Evolutionary conservation across 2,888 invertebrate genomes (phyloP), one percentile per base, ranked within the genome.

Genomic region (Drosophila limbata): DNA sequence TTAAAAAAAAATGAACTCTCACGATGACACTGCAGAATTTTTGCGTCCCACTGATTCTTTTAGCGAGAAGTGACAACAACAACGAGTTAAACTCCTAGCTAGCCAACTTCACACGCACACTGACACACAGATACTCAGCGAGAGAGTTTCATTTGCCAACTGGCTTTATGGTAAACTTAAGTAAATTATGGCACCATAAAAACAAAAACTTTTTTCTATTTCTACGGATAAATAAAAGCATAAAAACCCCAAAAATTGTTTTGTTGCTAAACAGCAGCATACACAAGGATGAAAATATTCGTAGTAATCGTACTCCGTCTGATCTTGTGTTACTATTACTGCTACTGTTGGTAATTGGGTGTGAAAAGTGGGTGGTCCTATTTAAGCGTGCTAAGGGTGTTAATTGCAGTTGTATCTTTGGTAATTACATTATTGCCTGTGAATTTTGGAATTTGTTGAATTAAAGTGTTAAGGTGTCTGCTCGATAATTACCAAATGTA

Each of bases 1-100:
- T 59, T 21, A 61, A 68, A 73, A 76, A 81, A 80, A 74, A 63
- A 37, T 69, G 73, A 84, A 71, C 86, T 77, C 87, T 86, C 79
- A 86, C 76, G 85, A 87, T 86, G 85, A 86, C 88, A 42, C 10
- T 62, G 78, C 85, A 84, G 8, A 74, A 78, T 52, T 57, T 45
- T 62, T 57, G 68, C 45, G 69, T 42, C 40, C 15, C 69, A 48
- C 80, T 73, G 77, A 67, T 79, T 82, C 53, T 52, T 37, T 33
- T 11, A 35, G 42, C 50, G 53, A 51, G 62, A 33, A 47, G 39
- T 19, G 9, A 25, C 25, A 25, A 25, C 25, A 59, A 21, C 69
- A 31, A 19, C 60, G 39, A 73, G 62, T 51, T 25, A 25, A 25
- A 25, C 25, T 68, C 35, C 28, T 45, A 53, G 40, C 51, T 66